phyloP scores from a whole-genome alignment of 2,113 vertebrate genomes.

The Sinocyclocheilus anshuiensis region DNA sequence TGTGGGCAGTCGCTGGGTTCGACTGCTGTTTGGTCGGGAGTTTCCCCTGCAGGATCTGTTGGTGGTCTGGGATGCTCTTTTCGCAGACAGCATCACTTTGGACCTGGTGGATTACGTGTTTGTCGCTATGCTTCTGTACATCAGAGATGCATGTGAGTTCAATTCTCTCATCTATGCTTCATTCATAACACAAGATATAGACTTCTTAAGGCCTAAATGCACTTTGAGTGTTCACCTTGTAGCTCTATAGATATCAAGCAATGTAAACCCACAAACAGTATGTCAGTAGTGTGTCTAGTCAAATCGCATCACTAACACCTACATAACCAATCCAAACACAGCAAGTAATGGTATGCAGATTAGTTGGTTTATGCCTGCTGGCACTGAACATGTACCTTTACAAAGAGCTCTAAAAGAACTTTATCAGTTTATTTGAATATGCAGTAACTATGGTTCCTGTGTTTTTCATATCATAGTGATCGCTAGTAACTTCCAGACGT shows the following conservation, averaged over 20 bases:
- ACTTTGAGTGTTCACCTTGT: background rate
- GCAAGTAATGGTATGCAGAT: slow-evolving; percentile 4
- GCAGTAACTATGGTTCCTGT: background rate
- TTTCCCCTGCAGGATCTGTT: slow-evolving; percentile 95
- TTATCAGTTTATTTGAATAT: slow-evolving; percentile 11
- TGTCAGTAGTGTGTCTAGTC: background rate
- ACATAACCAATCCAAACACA: background rate
- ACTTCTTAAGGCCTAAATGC: background rate
- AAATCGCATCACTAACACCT: background rate
- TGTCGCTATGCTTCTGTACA: slow-evolving; percentile 97
- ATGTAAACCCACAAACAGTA: background rate
- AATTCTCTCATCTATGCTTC: background rate
- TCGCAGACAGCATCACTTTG: slow-evolving; percentile 91
- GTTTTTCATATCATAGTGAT: slow-evolving; percentile 81
- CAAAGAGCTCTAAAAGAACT: background rate
- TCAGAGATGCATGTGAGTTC: slow-evolving; percentile 92
- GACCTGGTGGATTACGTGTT: slow-evolving; percentile 96
- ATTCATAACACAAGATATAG: background rate
- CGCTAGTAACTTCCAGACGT: slow-evolving; percentile 98
- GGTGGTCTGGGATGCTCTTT: slow-evolving; percentile 96
- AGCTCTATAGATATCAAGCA: background rate
- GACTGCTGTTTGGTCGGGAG: slow-evolving; percentile 93
- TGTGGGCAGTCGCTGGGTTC: slow-evolving; percentile 87
- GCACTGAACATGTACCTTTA: background rate
- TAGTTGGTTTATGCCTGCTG: background rate